These are phyloP conservation scores for Cisticola juncidis DNA, from an alignment of 2,113 vertebrate species.

Conservation along the genomic window DNA sequence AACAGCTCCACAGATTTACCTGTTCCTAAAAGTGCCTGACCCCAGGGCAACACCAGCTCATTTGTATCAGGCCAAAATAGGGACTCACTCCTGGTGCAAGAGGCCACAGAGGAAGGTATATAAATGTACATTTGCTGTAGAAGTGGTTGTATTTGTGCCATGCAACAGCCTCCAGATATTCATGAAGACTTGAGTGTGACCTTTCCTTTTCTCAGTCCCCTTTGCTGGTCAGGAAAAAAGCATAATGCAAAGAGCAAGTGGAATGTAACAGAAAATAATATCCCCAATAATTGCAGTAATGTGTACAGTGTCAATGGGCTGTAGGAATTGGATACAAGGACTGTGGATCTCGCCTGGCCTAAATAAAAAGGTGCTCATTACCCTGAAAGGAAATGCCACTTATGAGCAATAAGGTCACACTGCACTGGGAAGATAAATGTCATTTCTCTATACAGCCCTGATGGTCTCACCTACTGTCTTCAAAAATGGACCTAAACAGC, in stretches of 20 bases:
- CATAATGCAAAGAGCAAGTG: not conserved
- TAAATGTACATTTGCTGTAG: not conserved
- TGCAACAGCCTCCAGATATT: not conserved
- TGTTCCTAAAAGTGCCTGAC: not conserved
- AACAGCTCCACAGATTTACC: not conserved
- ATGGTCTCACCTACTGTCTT: not conserved
- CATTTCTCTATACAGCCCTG: not conserved
- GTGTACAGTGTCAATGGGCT: not conserved
- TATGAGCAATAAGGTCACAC: not conserved
- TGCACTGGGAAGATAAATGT: constrained; percentile 4
- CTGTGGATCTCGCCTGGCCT: not conserved
- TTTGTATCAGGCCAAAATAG: not conserved
- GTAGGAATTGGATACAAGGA: not conserved
- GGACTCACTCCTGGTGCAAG: not conserved
- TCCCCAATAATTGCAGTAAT: not conserved
- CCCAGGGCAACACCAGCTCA: not conserved
- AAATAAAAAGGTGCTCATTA: constrained; percentile 29
- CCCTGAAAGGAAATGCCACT: not conserved
- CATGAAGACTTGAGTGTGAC: not conserved
- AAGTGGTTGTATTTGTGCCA: not conserved
- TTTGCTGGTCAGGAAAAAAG: not conserved
- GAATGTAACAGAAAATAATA: not conserved
- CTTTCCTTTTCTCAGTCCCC: not conserved
- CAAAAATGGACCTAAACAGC: not conserved
- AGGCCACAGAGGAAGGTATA: not conserved